Conservation (phyloP, 2,797 vertebrate species). For the Gorsachius magnificus region DNA sequence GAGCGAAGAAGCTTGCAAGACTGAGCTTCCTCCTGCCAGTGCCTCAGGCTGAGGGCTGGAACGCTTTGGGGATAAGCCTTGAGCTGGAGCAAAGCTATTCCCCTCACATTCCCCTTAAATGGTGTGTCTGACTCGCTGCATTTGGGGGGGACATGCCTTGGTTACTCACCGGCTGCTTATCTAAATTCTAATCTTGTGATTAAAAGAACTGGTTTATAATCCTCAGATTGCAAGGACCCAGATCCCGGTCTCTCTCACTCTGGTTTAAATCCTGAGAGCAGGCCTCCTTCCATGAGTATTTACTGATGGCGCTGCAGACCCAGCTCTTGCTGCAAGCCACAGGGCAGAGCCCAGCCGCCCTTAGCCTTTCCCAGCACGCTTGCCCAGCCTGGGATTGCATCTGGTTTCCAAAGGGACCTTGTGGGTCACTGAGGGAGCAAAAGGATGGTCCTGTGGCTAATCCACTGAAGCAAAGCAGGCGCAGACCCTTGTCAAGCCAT, state of each 20-base stretch:
- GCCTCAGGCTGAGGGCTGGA: neutral
- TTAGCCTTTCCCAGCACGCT: neutral
- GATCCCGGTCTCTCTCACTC: neutral
- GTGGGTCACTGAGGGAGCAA: neutral
- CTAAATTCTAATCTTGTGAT: neutral
- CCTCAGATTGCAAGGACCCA: neutral
- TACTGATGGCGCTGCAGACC: rapidly evolving
- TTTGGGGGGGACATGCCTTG: neutral
- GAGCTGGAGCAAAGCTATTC: neutral
- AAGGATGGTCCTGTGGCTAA: neutral
- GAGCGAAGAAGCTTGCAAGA: neutral
- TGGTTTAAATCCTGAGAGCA: neutral
- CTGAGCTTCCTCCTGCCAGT: neutral
- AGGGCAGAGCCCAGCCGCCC: neutral
- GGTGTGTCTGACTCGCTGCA: neutral
- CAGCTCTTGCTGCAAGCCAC: neutral
- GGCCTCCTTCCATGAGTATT: neutral
- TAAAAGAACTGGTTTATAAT: neutral
- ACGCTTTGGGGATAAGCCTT: neutral
- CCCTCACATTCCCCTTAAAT: constrained; percentile 14
- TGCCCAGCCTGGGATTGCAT: neutral
- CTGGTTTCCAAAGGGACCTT: neutral
- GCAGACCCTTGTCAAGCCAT: neutral
- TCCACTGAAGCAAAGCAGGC: neutral
- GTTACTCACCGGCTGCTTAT: neutral